phyloP scores from a whole-genome alignment of 1,140 invertebrate species.

The Metaphire vulgaris region DNA sequence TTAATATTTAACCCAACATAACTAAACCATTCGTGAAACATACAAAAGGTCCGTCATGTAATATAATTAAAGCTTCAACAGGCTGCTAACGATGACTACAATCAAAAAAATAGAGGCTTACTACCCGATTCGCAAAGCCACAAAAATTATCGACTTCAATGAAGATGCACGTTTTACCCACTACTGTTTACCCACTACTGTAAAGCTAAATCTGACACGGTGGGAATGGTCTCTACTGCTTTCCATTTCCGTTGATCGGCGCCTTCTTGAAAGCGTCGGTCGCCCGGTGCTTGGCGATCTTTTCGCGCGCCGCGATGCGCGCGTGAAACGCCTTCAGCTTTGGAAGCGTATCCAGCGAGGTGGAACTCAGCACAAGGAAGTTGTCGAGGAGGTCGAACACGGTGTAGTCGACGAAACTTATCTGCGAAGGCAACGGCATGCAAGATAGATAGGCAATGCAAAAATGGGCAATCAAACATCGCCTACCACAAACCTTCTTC shows the following conservation, averaged over 20 bases:
- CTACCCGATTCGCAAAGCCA: background rate
- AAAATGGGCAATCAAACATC: background rate
- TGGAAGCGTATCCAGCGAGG: slow-evolving; percentile 47
- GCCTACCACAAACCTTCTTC: background rate
- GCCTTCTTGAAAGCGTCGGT: slow-evolving; percentile 37
- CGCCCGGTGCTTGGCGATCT: slow-evolving; percentile 36
- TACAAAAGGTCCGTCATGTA: background rate
- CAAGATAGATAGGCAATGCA: background rate
- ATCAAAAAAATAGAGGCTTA: background rate
- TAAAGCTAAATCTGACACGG: background rate
- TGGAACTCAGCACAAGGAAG: slow-evolving; percentile 46
- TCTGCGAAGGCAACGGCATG: slow-evolving; percentile 36
- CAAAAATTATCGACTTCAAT: too few species aligned
- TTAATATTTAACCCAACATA: too few species aligned
- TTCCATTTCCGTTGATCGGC: slow-evolving; percentile 44
- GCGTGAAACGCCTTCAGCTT: slow-evolving; percentile 50
- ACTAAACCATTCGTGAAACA: too few species aligned
- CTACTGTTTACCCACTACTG: background rate
- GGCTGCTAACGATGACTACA: background rate
- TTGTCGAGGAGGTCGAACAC: slow-evolving; percentile 55
- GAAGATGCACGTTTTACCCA: background rate
- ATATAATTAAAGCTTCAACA: background rate
- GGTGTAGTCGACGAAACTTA: slow-evolving; percentile 55
- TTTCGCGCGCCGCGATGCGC: slow-evolving; percentile 36
- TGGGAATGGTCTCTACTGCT: slow-evolving; percentile 41